These are phyloP conservation scores for Mystacornis crossleyi DNA, from an alignment of 2,113 vertebrate species.

Conservation along the genomic window DNA sequence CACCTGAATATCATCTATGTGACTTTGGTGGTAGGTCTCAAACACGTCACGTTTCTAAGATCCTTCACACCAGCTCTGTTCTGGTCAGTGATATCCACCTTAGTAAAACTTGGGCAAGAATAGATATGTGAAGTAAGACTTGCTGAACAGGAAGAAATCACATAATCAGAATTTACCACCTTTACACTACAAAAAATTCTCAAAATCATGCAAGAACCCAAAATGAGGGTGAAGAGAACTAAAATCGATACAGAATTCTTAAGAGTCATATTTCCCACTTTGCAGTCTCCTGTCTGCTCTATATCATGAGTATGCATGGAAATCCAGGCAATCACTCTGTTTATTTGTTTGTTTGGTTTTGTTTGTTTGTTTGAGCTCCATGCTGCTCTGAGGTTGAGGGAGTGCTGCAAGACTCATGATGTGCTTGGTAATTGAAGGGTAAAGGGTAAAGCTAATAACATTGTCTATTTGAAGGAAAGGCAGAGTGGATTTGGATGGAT, in stretches of 20 bases:
- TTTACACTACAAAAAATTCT: background rate
- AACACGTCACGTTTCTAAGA: rapidly evolving
- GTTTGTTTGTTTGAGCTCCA: background rate
- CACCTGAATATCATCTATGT: background rate
- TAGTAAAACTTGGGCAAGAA: background rate
- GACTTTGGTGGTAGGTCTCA: background rate
- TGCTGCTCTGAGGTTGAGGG: background rate
- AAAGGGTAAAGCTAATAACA: background rate
- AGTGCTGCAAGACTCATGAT: background rate
- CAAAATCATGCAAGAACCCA: background rate
- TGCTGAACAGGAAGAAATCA: background rate
- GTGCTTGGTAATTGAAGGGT: background rate
- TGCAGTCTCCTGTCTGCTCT: background rate
- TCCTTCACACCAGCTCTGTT: background rate
- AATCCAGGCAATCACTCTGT: background rate
- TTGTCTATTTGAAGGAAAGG: background rate
- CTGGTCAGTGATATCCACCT: background rate
- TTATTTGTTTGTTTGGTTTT: background rate
- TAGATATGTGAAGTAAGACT: background rate
- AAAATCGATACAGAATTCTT: background rate
- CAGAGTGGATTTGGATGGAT: background rate
- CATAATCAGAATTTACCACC: background rate
- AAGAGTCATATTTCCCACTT: background rate
- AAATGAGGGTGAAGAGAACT: background rate
- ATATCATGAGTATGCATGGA: background rate